phyloP scores from a whole-genome alignment of 1,140 invertebrate species.

The Zaprionus ornatus region DNA sequence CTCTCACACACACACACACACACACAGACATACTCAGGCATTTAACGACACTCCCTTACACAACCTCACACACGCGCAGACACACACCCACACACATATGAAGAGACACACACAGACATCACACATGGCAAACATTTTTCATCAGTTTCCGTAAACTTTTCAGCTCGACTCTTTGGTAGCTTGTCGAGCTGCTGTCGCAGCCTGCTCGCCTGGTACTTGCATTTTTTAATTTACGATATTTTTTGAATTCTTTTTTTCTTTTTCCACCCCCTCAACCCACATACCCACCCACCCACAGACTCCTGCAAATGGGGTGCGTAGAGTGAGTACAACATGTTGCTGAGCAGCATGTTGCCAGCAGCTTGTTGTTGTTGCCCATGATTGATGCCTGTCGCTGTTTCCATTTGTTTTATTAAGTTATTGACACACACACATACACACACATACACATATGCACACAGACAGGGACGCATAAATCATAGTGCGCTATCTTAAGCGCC shows the following conservation, averaged over 20 bases:
- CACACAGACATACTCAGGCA: background rate
- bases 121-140: constrained; percentile 38
- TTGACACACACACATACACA: background rate
- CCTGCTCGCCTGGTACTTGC: constrained; percentile 51
- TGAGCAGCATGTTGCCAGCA: background rate
- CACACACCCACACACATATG: background rate
- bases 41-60: background rate
- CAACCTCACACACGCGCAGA: background rate
- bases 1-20: constrained; percentile 12
- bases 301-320: background rate
- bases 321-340: constrained; percentile 4
- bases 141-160: constrained; percentile 35
- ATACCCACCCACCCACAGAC: no score
- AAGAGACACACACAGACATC: constrained; percentile 7
- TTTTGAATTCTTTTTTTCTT: constrained; percentile 28
- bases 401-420: constrained; percentile 45
- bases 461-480: constrained; percentile 43
- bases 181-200: constrained; percentile 35
- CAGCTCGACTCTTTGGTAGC: constrained; percentile 8
- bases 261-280: background rate
- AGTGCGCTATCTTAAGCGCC: constrained; percentile 37
- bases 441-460: background rate
- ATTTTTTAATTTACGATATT: constrained; percentile 50
- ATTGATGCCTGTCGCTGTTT: constrained; percentile 32
- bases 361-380: constrained; percentile 16